Evolutionary conservation across 1,140 invertebrate genomes (phyloP), one percentile per base, ranked within the genome.

Genomic region (Littorina saxatilis): DNA sequence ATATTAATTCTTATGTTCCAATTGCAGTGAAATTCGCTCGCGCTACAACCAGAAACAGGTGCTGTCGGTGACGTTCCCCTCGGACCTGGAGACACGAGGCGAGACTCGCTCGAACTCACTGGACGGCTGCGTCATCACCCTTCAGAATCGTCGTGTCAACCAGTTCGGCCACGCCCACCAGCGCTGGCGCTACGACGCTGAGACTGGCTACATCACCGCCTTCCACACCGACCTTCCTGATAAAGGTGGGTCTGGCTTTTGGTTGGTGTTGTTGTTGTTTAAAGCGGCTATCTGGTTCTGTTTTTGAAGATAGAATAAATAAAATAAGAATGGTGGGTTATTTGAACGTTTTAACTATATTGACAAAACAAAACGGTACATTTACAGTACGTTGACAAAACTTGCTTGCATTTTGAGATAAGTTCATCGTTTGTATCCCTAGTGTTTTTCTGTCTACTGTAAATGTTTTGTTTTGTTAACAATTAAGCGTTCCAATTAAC

Each of bases 161-260:
- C 85, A 86, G 80, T 90, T 88, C 85, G 92, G 92, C 40, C 89
- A 89, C 40, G 91, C 92, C 47, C 90, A 92, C 68, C 92, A 92
- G 83, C 85, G 86, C 72, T 92, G 91, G 91, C 61, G 81, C 37
- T 90, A 91, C 79, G 90, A 92, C 83, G 86, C 89, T 61, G 88
- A 91, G 68, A 89, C 89, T 39, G 91, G 91, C 50, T 87, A 89
- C 76, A 89, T 92, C 55, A 83, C 88, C 75, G 90, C 92, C n/a
- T 92, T 92, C 79, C 79, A 87, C 39, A 84, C 91, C 13, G 86
- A 91, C 55, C 72, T 82, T 20, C 80, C 87, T 35, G 91, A 92
- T 74, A 91, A 90, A 84, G 90, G 91, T 91, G 75, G 75, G 72
- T 72, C 35, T 29, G 13, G n/a, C 15, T 29, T 43, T 43, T n/a